Conservation (phyloP, 2,113 vertebrate genomes). For the Oreotrochilus melanogaster region DNA sequence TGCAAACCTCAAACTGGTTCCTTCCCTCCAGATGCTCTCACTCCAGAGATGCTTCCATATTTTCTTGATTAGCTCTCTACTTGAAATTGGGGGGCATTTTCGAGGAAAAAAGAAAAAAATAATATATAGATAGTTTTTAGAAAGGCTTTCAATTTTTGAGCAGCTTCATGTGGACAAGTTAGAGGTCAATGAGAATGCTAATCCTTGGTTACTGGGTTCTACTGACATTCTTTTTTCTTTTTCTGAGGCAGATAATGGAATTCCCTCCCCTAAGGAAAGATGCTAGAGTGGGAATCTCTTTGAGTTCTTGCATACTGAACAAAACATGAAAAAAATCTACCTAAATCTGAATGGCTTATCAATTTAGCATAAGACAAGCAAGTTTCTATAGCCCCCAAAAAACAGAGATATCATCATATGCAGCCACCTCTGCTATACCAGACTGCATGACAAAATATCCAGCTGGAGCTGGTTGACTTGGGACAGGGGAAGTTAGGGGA, state of each 20-base stretch:
- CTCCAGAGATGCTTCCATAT: background rate
- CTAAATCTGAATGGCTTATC: background rate
- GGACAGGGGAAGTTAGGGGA: rapidly evolving
- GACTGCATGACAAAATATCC: background rate
- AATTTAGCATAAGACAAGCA: background rate
- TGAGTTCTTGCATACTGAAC: background rate
- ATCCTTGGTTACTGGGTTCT: background rate
- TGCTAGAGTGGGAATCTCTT: background rate
- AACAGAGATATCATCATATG: background rate
- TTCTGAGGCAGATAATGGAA: background rate
- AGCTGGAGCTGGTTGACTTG: background rate
- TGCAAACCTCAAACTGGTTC: background rate
- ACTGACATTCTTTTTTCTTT: background rate
- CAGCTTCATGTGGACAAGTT: background rate
- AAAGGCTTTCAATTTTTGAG: background rate
- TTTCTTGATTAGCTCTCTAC: background rate
- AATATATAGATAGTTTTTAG: background rate
- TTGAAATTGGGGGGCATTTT: background rate
- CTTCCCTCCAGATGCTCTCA: background rate
- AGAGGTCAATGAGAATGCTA: background rate
- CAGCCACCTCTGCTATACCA: background rate
- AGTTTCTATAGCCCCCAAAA: background rate
- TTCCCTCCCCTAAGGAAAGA: background rate
- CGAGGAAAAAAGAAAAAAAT: background rate
- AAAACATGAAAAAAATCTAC: background rate